Evolutionary conservation across 2,113 vertebrate species (phyloP).

Genomic region (Machaerirhynchus nigripectus): DNA sequence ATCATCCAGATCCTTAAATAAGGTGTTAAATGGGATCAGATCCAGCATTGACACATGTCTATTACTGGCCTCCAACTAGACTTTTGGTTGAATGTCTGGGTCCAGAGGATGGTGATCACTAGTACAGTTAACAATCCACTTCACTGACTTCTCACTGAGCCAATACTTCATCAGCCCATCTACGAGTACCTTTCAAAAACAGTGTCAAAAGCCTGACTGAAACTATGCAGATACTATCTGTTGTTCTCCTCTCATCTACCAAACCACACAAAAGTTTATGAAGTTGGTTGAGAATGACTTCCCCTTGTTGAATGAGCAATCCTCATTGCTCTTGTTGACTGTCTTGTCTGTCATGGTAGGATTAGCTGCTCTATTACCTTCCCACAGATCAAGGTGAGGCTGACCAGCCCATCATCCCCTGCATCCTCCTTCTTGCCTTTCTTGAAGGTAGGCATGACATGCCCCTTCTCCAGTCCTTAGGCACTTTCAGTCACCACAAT

Average conservation of each 20-base stretch:
- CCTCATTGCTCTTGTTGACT: background rate
- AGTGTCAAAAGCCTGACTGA: background rate
- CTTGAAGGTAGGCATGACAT: background rate
- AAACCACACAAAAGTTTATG: background rate
- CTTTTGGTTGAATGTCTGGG: no score
- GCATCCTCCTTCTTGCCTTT: background rate
- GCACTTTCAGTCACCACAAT: background rate
- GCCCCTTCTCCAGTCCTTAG: background rate
- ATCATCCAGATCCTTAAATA: no score
- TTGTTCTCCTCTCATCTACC: background rate
- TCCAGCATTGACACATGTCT: no score
- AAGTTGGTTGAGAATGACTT: background rate
- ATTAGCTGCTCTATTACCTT: background rate
- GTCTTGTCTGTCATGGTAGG: background rate
- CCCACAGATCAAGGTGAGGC: background rate
- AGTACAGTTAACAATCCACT: background rate
- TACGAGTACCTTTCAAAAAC: background rate
- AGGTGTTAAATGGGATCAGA: no score
- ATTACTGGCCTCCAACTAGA: no score
- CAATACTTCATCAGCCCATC: background rate
- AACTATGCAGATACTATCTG: background rate
- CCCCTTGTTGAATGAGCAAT: background rate
- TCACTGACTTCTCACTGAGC: background rate
- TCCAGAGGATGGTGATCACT: background rate
- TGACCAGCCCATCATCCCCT: background rate